phyloP scores from a whole-genome alignment of 2,797 vertebrate genomes.

The Enteromius paludinosus region DNA sequence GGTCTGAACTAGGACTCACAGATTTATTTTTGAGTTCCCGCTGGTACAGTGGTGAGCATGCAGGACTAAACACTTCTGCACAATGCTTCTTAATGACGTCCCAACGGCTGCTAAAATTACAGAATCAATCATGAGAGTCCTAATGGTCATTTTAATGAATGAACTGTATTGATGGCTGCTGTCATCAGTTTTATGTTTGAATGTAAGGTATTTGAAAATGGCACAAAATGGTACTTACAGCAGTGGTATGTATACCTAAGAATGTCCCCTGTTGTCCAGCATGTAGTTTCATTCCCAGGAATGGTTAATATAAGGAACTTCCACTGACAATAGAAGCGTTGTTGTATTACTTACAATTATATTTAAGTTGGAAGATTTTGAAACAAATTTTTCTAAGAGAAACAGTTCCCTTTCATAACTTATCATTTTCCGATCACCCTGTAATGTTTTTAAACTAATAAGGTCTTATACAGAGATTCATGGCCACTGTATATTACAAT shows the following conservation, averaged over 20 bases:
- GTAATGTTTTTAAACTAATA: constrained; percentile 3
- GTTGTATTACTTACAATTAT: constrained; percentile 16
- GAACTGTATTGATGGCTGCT: neutral
- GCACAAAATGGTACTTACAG: constrained; percentile 5
- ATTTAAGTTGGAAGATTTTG: constrained; percentile 22
- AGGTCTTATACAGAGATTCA: neutral
- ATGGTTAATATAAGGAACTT: neutral
- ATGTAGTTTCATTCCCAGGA: constrained; percentile 28
- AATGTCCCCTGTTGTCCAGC: constrained; percentile 18
- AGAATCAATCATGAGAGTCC: neutral
- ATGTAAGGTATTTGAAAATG: neutral
- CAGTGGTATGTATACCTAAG: neutral
- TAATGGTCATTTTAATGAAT: constrained; percentile 19
- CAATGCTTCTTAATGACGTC: constrained; percentile 12
- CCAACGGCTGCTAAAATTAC: neutral
- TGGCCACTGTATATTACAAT: neutral
- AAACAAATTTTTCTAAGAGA: constrained; percentile 21
- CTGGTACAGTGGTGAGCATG: constrained; percentile 7
- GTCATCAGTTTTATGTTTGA: constrained; percentile 7
- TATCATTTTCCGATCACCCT: neutral
- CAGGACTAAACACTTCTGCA: neutral
- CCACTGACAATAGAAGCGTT: neutral
- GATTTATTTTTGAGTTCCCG: constrained; percentile 11
- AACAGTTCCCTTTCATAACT: neutral
- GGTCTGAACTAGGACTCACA: constrained; percentile 25